phyloP scores from a whole-genome alignment of 2,888 invertebrate genomes.

The Scaptomyza cyrtandrae region DNA sequence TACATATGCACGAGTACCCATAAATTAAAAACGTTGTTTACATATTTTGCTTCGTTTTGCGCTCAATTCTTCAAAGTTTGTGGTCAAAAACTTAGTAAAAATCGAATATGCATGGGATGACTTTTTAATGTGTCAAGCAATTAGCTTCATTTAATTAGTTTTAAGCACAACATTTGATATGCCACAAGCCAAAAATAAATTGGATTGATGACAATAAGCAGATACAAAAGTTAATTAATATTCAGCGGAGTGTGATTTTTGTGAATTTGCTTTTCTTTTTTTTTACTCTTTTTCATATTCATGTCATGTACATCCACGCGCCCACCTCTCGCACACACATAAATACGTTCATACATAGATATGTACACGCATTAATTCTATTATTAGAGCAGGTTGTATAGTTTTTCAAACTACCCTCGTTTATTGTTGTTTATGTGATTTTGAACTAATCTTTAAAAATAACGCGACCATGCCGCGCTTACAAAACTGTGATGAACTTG shows the following conservation, averaged over 20 bases:
- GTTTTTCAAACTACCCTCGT: conserved; percentile 16
- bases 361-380: not conserved
- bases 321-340: not conserved
- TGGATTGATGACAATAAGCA: not conserved
- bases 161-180: not conserved
- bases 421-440: conserved; percentile 7
- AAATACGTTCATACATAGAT: not conserved
- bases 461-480: conserved; percentile 38
- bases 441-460: conserved; percentile 45
- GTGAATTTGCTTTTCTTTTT: not conserved
- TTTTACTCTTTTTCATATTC: not conserved
- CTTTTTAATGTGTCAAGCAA: not conserved
- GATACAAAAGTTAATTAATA: not conserved
- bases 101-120: not conserved
- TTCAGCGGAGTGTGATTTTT: not conserved
- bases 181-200: not conserved
- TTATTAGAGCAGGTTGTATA: not conserved
- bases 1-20: not conserved
- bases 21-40: conserved; percentile 47
- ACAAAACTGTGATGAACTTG: conserved; percentile 43
- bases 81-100: conserved; percentile 21
- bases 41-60: conserved; percentile 24
- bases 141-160: not conserved
- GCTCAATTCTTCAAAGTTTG: conserved; percentile 21
- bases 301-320: conserved; percentile 1